Base-by-base conservation (phyloP, 2,113 vertebrate genomes). In the Capreolus pygargus region DNA sequence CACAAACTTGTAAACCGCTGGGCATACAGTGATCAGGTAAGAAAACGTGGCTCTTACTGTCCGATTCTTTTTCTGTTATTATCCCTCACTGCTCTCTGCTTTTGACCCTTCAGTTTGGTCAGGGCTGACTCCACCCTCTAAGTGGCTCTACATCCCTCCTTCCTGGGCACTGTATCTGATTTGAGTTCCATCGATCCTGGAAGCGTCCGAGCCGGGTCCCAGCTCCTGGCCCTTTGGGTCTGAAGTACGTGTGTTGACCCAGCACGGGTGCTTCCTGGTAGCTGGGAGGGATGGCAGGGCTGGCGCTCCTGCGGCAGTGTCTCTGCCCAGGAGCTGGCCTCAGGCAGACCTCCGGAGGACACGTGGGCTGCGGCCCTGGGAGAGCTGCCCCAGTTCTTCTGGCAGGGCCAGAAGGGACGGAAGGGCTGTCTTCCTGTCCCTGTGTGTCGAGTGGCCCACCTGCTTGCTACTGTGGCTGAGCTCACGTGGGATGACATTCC, bases 211-310 rank as follows among this genome's bases (percentile, higher is more conserved):
- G 27, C 23, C 1, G 1, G 30, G 47, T 33, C 43, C 76, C 36
- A 82, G 3, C 43, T 23, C 76, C 21, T 5, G 3, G 79, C 39
- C 28, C 52, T 54, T 58, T 57, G 9, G 45, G 16, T 81, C 13
- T 27, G 61, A 47, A 36, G 36, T 21, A 23, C 0, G 0, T 0
- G 6, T 3, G 25, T 16, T 33, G 88, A 61, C 17, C 27, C 15
- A 36, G 83, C 21, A 9, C 13, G 0, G 47, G 36, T 6, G 11
- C 50, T 50, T 15, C 74, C 15, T 2, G 16, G n/a, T 13, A 52
- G 15, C 4, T 0, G 12, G 39, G 5, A 11, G 39, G 27, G 21
- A 2, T 0, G 13, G 19, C 0, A 0, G 50, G 15, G 50, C 1
- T 47, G 8, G 25, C 4, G 3, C 28, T 45, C 33, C n/a, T 28